Percentiles rank a stretch among this genome's conserved stretches.
phyloP scores from a whole-genome alignment of 2,888 invertebrate species.

The Netelia melanura region DNA sequence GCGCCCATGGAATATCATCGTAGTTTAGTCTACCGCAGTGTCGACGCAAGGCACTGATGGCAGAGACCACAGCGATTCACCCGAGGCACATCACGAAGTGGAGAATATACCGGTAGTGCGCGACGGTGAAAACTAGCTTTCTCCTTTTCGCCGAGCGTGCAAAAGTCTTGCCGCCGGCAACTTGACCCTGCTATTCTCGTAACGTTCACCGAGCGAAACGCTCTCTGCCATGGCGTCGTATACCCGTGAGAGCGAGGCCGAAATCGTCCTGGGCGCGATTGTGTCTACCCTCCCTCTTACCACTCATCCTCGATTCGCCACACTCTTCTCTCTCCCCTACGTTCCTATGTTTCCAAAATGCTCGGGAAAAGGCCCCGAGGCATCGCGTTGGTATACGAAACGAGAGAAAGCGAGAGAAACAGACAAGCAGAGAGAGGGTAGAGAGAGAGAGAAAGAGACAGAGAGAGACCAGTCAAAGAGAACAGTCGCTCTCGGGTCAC shows the following conservation, averaged over 20 bases:
- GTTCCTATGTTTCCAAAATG: slow-evolving; percentile 55
- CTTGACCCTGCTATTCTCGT: slow-evolving; percentile 58
- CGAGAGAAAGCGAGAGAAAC: not conserved
- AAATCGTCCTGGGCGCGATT: slow-evolving; percentile 65
- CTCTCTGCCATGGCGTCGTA: slow-evolving; percentile 1
- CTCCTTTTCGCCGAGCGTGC: slow-evolving; percentile 52
- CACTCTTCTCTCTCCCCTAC: slow-evolving; percentile 54
- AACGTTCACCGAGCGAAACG: slow-evolving; percentile 54
- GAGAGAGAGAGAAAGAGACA: slow-evolving; percentile 5
- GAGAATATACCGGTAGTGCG: slow-evolving; percentile 34
- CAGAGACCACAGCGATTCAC: slow-evolving; percentile 44
- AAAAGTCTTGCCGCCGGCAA: slow-evolving; percentile 66
- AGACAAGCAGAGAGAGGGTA: not conserved
- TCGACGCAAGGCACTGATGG: slow-evolving; percentile 25
- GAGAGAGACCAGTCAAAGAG: slow-evolving; percentile 65
- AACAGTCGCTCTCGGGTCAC: slow-evolving; percentile 61
- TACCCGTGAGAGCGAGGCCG: slow-evolving; percentile 30
- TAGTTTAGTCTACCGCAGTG: slow-evolving; percentile 36
- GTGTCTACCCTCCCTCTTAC: slow-evolving; percentile 46
- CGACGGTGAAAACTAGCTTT: slow-evolving; percentile 56
- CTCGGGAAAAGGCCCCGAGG: slow-evolving; percentile 60
- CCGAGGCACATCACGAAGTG: slow-evolving; percentile 30
- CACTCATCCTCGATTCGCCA: slow-evolving; percentile 58
- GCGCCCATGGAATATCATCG: not conserved
- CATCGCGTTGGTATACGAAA: slow-evolving; percentile 46